Evolutionary conservation across 2,888 invertebrate species (phyloP), one percentile per base, ranked within the genome.

Genomic region (Asteroscopus sphinx): DNA sequence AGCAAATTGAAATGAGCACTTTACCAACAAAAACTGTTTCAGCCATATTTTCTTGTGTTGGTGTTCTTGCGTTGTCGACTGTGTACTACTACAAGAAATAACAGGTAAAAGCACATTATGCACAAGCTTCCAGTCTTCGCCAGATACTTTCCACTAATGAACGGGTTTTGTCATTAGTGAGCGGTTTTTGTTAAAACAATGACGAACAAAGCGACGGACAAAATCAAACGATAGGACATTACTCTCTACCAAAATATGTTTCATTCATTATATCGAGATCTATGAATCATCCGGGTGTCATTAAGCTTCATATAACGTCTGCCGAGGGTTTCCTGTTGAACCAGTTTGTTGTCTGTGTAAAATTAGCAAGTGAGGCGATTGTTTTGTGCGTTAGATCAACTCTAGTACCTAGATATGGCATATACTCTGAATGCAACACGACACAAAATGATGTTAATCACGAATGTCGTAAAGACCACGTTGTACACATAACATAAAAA

Each of bases 1-100:
- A 64, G 63, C 39, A 54, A 76, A 56, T 68, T 40, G 51, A 58
- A 60, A 57, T 64, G 60, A 61, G 16, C 76, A 85, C 80, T 77
- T 89, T 92, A 93, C 93, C 93, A 56, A 92, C 82, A 72, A 87
- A 83, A 63, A 92, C 86, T 54, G 85, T 85, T 77, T 91, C 90
- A 83, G 87, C 76, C 92, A 93, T 92, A 28, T 28, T 28, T 80
- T 84, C 82, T 86, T 74, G 81, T 80, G 82, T 85, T 83, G 16
- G 42, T 25, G 72, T 85, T 86, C 84, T 80, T 88, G 77, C 86
- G 85, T 75, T 85, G 88, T 72, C 86, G 81, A 71, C 83, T 85
- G 67, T 85, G 81, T 60, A 90, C 87, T 90, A 89, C 83, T 70
- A 88, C 64, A 57, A 88, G 71, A 54, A 88, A 79, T 56, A 84